Base-by-base conservation (phyloP, 2,888 invertebrate species). In the Chrysomela aeneicollis region DNA sequence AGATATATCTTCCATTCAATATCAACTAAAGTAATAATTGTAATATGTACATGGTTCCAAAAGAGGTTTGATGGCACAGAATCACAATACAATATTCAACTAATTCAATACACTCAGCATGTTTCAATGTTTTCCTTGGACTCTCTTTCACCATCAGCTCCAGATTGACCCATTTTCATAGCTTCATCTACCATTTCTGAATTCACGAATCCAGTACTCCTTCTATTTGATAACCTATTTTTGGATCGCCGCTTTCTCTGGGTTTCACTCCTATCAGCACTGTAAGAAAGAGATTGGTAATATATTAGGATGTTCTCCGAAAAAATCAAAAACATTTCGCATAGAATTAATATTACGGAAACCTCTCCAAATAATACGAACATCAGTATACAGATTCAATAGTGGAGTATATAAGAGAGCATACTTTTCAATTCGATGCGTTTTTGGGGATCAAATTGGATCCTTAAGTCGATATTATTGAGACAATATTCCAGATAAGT, bases 171-270 rank as follows among this genome's bases (percentile, higher is more conserved):
- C 72, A 78, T 69, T 53, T 71, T 71, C 21, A 73, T 26, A 5
- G 78, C 78, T 60, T 74, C 78, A 17, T 79, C 78, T 0, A 79
- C 67, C 22, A 72, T 59, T 50, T 76, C 77, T 1, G 71, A 63
- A 10, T 69, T 71, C 6, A 77, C 73, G 54, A 70, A 76, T n/a
- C 79, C 79, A 5, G 78, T 82, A 69, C 82, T 82, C 70, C 80
- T 76, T 68, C 82, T 72, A 65, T 81, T 80, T 2, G 82, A 82
- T 26, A 82, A 70, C 49, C 81, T 71, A 61, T 82, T 81, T 66
- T 77, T 79, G 10, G 82, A 81, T 60, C 80, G 75, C 32, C 81
- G 71, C 71, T 81, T 82, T 58, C 82, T 73, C 67, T 82, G 80
- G 2, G 82, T 77, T 71, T 79, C 82, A 66, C 81, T 82, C 58